Evolutionary conservation across 2,888 invertebrate species (phyloP).

Genomic region (Dynastes tityus): DNA sequence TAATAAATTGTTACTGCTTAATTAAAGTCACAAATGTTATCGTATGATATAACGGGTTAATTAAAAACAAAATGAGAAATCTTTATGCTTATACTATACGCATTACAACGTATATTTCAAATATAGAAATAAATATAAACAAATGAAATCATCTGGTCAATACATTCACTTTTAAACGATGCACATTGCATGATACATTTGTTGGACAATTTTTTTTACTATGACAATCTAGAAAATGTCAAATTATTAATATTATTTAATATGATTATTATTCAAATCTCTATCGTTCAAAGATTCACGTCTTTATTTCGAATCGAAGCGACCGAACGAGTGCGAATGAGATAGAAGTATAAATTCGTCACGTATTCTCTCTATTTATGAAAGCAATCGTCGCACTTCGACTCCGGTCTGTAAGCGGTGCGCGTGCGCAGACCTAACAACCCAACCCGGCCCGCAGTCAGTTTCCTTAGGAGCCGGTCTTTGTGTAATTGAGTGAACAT

Average conservation of each 20-base stretch:
- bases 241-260: constrained; percentile 28
- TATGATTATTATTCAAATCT: constrained; percentile 11
- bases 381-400: constrained; percentile 28
- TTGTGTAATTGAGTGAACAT: constrained; percentile 50
- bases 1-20: not conserved
- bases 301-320: not conserved
- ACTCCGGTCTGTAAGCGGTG: constrained; percentile 19
- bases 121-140: too few relatives aligned
- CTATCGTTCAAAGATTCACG: constrained; percentile 2
- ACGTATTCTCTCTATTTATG: not conserved
- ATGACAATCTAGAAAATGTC: constrained; percentile 20
- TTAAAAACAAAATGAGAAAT: too few relatives aligned
- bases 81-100: too few relatives aligned
- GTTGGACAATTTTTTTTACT: not conserved
- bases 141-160: too few relatives aligned
- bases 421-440: constrained; percentile 53
- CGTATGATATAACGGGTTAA: not conserved
- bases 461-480: constrained; percentile 57
- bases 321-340: constrained; percentile 12
- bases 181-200: not conserved
- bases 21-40: constrained; percentile 5
- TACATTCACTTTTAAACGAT: not conserved
- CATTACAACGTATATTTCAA: too few relatives aligned
- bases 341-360: constrained; percentile 17
- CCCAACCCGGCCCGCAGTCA: constrained; percentile 57